These are phyloP conservation scores for Glandiceps talaboti DNA, from an alignment of 53 echinoderm and acorn worm genomes.

Conservation along the genomic window DNA sequence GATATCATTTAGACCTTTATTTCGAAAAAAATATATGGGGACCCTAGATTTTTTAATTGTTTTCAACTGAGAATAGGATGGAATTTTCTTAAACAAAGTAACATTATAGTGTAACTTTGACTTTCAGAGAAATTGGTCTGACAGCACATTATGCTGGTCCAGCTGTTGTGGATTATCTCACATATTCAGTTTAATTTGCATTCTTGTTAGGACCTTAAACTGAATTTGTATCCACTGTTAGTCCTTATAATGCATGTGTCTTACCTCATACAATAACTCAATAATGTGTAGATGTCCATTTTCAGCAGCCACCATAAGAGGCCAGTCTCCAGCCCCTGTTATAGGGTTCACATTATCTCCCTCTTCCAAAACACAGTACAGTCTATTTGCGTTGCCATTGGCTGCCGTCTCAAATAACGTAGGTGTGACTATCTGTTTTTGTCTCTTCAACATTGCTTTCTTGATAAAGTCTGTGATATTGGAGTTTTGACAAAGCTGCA, in stretches of 20 bases:
- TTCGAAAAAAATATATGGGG: too few relatives aligned
- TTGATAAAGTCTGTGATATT: constrained; percentile 26
- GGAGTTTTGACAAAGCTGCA: constrained; percentile 18
- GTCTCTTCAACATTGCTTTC: constrained; percentile 41
- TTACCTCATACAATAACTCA: constrained; percentile 64
- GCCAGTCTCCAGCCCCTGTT: constrained; percentile 82
- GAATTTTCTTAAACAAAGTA: background rate
- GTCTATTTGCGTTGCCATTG: constrained; percentile 67
- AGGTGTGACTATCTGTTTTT: constrained; percentile 56
- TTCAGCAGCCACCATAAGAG: constrained; percentile 77
- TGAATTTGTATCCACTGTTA: background rate
- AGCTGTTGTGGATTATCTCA: background rate
- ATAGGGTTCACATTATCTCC: constrained; percentile 86
- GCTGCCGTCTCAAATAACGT: constrained; percentile 79
- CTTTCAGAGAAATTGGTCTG: background rate
- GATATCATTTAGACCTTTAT: too few relatives aligned
- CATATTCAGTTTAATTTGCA: background rate
- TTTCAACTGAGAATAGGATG: background rate
- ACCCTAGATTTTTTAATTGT: too few relatives aligned
- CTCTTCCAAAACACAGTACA: constrained; percentile 66
- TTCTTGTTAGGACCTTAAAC: background rate
- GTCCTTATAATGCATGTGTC: background rate
- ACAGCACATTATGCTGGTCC: background rate
- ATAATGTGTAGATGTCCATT: constrained; percentile 69
- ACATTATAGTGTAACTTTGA: background rate